Evolutionary conservation across 2,113 vertebrate species (phyloP).

Genomic region (Proteles cristata): DNA sequence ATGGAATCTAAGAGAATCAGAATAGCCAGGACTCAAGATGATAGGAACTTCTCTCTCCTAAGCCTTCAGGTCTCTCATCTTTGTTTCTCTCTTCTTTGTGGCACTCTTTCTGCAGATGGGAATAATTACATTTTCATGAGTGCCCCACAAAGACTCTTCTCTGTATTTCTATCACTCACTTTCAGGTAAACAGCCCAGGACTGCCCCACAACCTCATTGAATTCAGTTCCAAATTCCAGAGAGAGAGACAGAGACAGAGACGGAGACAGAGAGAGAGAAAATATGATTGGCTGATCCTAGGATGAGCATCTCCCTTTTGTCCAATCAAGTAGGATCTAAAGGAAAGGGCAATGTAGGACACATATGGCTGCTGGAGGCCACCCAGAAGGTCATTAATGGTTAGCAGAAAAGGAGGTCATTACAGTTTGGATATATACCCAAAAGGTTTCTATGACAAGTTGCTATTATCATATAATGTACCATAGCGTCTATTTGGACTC

Average conservation of each 20-base stretch:
- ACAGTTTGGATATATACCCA: background rate
- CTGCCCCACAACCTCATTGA: background rate
- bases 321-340: background rate
- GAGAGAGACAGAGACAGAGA: background rate
- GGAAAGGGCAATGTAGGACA: background rate
- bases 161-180: background rate
- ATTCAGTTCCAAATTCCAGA: background rate
- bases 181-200: background rate
- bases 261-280: background rate
- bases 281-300: background rate
- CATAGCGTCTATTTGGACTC: background rate
- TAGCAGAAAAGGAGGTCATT: background rate
- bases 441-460: background rate
- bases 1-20: conserved; percentile 8
- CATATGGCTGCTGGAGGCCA: background rate
- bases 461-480: background rate
- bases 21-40: background rate
- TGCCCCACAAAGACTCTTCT: background rate
- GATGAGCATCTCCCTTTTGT: background rate
- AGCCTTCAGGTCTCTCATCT: background rate
- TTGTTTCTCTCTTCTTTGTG: background rate
- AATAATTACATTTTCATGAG: background rate
- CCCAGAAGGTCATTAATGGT: background rate
- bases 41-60: background rate
- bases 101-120: background rate